These are phyloP conservation scores for Cariama cristata DNA, from an alignment of 2,113 vertebrate species.

Conservation along the genomic window DNA sequence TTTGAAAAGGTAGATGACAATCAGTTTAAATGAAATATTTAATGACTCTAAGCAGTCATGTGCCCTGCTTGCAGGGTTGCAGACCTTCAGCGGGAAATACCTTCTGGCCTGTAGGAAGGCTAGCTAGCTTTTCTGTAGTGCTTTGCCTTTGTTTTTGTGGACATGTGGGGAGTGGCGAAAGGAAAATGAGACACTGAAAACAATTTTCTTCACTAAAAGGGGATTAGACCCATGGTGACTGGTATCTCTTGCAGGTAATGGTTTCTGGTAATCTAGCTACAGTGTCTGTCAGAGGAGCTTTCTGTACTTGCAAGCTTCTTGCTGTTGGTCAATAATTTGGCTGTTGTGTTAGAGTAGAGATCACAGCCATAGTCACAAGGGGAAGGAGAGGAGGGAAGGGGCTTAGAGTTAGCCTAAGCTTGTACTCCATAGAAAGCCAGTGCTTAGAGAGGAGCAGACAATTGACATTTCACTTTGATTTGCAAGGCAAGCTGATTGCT, in stretches of 20 bases:
- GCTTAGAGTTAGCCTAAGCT: neutral
- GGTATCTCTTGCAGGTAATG: neutral
- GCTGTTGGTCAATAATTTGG: neutral
- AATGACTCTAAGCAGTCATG: neutral
- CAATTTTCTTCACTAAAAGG: neutral
- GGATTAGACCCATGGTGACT: neutral
- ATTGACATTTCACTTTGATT: neutral
- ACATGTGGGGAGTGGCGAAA: neutral
- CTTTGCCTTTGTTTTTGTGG: neutral
- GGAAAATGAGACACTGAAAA: neutral
- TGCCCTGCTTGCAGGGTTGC: neutral
- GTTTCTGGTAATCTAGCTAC: neutral
- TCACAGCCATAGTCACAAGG: neutral
- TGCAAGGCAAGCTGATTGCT: neutral
- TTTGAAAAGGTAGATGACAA: neutral
- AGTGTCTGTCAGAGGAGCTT: neutral
- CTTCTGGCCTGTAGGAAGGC: neutral
- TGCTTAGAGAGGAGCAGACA: neutral
- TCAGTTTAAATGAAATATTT: neutral
- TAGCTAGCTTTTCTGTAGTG: neutral
- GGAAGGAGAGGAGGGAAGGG: neutral
- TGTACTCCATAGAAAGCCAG: neutral
- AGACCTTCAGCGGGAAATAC: neutral
- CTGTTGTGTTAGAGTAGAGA: neutral
- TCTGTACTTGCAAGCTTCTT: neutral